These are phyloP conservation scores for Wasmannia auropunctata DNA, from an alignment of 1,140 invertebrate genomes.

Conservation along the genomic window DNA sequence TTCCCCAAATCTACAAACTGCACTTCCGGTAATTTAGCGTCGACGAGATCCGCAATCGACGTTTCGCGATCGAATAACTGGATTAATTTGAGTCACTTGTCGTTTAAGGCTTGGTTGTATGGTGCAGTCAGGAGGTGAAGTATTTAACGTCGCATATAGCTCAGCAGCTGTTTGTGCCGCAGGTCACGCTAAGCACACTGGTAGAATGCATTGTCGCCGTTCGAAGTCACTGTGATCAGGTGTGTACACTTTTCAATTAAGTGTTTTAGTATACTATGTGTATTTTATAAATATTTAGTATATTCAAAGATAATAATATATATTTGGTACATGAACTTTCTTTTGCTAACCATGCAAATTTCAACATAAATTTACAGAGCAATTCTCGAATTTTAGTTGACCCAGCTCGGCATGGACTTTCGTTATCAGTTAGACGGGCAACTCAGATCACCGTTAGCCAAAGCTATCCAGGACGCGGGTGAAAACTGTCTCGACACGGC, in stretches of 20 bases:
- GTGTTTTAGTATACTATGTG: no score
- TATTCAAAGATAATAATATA: not conserved
- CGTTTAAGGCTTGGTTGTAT: slow-evolving; percentile 92
- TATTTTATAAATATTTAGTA: no score
- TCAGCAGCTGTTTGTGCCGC: slow-evolving; percentile 96
- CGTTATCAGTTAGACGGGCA: slow-evolving; percentile 93
- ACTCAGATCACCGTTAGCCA: slow-evolving; percentile 88
- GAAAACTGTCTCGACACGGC: slow-evolving; percentile 92
- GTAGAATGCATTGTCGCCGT: slow-evolving; percentile 94
- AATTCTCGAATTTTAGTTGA: slow-evolving; percentile 86
- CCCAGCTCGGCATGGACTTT: slow-evolving; percentile 91
- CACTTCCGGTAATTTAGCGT: slow-evolving; percentile 87
- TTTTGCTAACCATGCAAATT: not conserved
- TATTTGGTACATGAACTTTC: not conserved
- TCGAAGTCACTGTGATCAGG: slow-evolving; percentile 91
- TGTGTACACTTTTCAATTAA: slow-evolving; percentile 73
- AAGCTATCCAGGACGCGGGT: slow-evolving; percentile 88
- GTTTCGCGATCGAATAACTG: not conserved
- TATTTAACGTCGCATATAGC: slow-evolving; percentile 92
- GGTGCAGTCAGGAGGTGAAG: slow-evolving; percentile 95
- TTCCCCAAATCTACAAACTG: slow-evolving; percentile 91
- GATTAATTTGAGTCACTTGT: slow-evolving; percentile 13
- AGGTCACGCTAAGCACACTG: slow-evolving; percentile 92
- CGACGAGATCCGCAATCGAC: slow-evolving; percentile 64
- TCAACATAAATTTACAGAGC: not conserved